Evolutionary conservation across 2,888 invertebrate species (phyloP), one percentile per base, ranked within the genome.

Genomic region (Aphidoletes aphidimyza): DNA sequence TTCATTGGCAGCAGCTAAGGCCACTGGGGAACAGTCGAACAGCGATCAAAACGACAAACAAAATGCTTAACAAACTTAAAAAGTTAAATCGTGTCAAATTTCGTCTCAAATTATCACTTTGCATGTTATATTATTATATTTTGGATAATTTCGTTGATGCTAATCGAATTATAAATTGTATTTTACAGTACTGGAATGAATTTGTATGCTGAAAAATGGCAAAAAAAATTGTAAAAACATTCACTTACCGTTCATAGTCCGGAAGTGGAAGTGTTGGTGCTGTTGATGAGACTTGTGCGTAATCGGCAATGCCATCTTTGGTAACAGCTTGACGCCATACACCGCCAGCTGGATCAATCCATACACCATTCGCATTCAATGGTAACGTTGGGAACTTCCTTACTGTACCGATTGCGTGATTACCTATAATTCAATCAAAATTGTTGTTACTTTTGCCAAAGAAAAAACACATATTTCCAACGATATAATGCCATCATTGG

Each of bases 371-470:
- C 83, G 89, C 88, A 87, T 89, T 90, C 87, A 90, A 87, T 85
- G 90, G 90, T 86, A 90, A 87, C 85, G 90, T 90, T 86, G 90
- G 90, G 87, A 90, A 90, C 88, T 90, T 90, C 88, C 90, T 88
- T 87, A 90, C 90, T 87, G 90, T 89, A 86, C 90, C 90, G 88
- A 90, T 90, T 88, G 90, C 89, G 89, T 90, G 90, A 90, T 90
- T 90, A 86, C 90, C 90, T 90, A 87, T 87, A 89, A 89, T 89
- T 81, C 19, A 83, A 83, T 42, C 34, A 34, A 14, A 83, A 30
- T 47, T 26, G 14, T 34, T 83, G 22, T 83, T 47, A 42, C 45
- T 14, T 42, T 83, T 39, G 9, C 22, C 19, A 26, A 69, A 11
- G 69, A 69, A 69, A 1, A 30, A 69, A 47, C 6, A 47, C 6